Percentiles rank a stretch among this genome's conserved stretches.
Conservation (phyloP, 1,140 invertebrate species). For the Chironomus tepperi region DNA sequence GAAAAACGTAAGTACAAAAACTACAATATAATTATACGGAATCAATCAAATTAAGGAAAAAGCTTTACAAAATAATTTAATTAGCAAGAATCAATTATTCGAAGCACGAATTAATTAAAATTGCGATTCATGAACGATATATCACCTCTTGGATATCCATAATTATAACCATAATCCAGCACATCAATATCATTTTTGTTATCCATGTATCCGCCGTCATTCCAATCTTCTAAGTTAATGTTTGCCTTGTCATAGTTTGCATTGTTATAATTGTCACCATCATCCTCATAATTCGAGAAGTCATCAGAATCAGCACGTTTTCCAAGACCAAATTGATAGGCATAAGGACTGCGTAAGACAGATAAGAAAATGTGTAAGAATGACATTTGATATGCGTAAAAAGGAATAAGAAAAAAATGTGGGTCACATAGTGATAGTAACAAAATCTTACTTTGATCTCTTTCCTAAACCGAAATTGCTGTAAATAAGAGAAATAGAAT, state of each 20-base stretch:
- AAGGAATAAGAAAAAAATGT: background rate
- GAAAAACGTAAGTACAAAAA: too few species aligned
- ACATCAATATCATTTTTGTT: conserved; percentile 17
- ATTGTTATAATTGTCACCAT: background rate
- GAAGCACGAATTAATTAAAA: background rate
- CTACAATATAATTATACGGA: too few species aligned
- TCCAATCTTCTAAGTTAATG: background rate
- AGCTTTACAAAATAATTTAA: background rate
- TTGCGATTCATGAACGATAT: background rate
- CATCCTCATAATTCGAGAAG: conserved; percentile 13
- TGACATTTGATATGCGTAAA: background rate
- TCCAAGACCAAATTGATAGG: conserved; percentile 20
- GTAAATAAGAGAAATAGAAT: background rate
- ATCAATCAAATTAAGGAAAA: too few species aligned
- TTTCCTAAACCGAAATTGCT: conserved; percentile 38
- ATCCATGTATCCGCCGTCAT: background rate
- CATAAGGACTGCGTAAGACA: background rate
- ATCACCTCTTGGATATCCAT: background rate
- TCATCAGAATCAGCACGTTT: conserved; percentile 18
- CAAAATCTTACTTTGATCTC: conserved; percentile 29
- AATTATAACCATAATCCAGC: background rate
- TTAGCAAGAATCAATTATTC: background rate
- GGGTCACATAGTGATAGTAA: background rate
- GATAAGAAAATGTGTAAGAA: background rate
- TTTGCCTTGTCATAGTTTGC: conserved; percentile 1